phyloP scores from a whole-genome alignment of 2,113 vertebrate species.

The Psittacula cyanocephala region DNA sequence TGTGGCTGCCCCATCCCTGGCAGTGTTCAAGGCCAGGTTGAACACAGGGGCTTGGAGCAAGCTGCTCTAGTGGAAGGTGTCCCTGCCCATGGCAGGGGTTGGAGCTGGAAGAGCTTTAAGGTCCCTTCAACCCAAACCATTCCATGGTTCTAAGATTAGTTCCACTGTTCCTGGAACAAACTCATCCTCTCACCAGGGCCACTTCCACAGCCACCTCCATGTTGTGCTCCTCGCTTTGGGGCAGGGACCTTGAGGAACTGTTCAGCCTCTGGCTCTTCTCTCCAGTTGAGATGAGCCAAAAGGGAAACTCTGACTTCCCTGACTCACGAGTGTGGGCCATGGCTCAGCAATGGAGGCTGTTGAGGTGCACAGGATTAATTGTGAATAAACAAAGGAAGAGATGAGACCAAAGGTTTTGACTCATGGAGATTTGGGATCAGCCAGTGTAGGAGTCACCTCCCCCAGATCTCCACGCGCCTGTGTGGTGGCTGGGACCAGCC shows the following conservation, averaged over 20 bases:
- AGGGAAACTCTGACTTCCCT: background rate
- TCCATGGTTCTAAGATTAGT: background rate
- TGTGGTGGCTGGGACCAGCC: background rate
- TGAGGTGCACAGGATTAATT: background rate
- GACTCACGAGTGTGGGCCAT: background rate
- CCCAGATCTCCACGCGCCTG: background rate
- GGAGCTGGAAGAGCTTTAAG: background rate
- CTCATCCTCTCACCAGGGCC: background rate
- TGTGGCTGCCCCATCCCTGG: too few relatives aligned
- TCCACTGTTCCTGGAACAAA: background rate
- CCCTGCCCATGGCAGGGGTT: background rate
- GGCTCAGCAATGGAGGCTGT: background rate
- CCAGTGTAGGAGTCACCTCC: background rate
- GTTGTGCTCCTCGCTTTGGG: background rate
- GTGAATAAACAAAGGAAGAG: background rate
- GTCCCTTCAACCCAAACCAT: background rate
- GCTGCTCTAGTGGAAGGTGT: background rate
- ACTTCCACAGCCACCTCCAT: background rate
- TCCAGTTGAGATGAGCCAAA: background rate
- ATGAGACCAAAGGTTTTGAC: background rate
- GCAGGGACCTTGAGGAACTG: background rate
- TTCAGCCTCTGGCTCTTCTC: background rate
- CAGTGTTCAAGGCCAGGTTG: too few relatives aligned
- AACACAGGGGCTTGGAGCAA: too few relatives aligned
- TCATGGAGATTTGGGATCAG: background rate